phyloP scores from a whole-genome alignment of 1,140 invertebrate genomes.

The Hyles euphorbiae region DNA sequence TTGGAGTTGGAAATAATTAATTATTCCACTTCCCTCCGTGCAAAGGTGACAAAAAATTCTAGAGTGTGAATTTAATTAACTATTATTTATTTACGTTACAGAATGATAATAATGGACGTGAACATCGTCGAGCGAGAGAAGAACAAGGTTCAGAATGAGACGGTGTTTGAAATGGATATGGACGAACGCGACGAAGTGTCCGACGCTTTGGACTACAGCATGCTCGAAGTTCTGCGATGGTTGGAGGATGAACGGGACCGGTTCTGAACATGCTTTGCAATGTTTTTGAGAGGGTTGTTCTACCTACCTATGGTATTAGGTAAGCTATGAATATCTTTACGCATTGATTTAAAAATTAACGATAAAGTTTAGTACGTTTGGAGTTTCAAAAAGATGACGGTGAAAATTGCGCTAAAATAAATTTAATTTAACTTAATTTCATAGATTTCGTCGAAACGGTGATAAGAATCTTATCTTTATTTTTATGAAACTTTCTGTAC shows the following conservation, averaged over 20 bases:
- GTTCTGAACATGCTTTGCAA: slow-evolving; percentile 54
- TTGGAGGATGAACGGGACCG: slow-evolving; percentile 58
- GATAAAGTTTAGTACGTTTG: too few species aligned
- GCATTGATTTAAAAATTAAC: too few species aligned
- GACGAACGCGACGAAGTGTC: slow-evolving; percentile 52
- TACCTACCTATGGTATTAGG: slow-evolving; percentile 70
- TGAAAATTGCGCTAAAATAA: too few species aligned
- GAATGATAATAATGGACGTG: slow-evolving; percentile 68
- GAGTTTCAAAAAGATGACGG: too few species aligned
- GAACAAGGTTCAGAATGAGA: slow-evolving; percentile 37
- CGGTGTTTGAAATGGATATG: slow-evolving; percentile 62
- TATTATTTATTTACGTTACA: slow-evolving; percentile 23
- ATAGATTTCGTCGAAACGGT: too few species aligned
- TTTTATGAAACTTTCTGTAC: too few species aligned
- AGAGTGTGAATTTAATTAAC: too few species aligned
- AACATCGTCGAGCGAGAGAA: slow-evolving; percentile 52
- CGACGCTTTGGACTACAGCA: slow-evolving; percentile 62
- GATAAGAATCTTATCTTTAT: too few species aligned
- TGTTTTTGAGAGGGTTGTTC: slow-evolving; percentile 63
- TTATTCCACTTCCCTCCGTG: too few species aligned
- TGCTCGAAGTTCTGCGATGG: slow-evolving; percentile 69
- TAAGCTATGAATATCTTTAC: slow-evolving; percentile 21
- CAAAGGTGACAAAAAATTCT: too few species aligned
- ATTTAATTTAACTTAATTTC: too few species aligned
- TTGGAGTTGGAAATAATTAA: too few species aligned